Base-by-base conservation (phyloP, 2,888 invertebrate species). In the Mythimna pallens region DNA sequence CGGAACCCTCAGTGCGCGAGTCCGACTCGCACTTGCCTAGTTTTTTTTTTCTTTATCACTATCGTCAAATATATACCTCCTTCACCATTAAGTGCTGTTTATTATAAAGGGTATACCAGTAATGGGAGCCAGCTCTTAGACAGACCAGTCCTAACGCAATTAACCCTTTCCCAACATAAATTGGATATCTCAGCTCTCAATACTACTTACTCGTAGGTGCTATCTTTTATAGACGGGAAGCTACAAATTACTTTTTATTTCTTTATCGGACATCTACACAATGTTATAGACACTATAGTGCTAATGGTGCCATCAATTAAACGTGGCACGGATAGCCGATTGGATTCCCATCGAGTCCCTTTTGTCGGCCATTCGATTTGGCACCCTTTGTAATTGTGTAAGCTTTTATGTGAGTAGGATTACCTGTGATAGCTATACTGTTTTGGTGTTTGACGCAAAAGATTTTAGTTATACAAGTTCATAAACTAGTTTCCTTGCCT, bases 271-370 rank as follows among this genome's bases (percentile, higher is more conserved):
- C 67, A 25, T 63, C 50, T 47, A 76, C 57, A 67, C 64, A 61
- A 54, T 43, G 36, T 65, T 64, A 67, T 76, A 73, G 86, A 70
- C 80, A 86, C 78, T 54, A 25, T 72, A 72, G 76, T 83, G 86
- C 88, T 94, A 95, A 94, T 94, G 92, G 93, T 81, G 86, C 92
- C 90, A 95, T 94, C 93, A 94, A 94, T 94, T 94, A 93, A 92
- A 90, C 90, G 91, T 90, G 92, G 82, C 90, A 82, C 88, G 92
- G 91, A 93, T 93, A 86, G 88, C 87, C 92, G 91, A 93, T 94
- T 87, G 91, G 91, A 89, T 90, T 91, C 88, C 89, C 87, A 90
- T 93, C 88, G 87, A 87, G 85, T 87, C 84, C 88, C 87, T 87
- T 90, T 88, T 80, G 72, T 87, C 88, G 90, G 88, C 87, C 89